Percentiles rank a stretch among this genome's conserved stretches.
phyloP scores from a whole-genome alignment of 1,140 invertebrate species.

The Pectinophora gossypiella region DNA sequence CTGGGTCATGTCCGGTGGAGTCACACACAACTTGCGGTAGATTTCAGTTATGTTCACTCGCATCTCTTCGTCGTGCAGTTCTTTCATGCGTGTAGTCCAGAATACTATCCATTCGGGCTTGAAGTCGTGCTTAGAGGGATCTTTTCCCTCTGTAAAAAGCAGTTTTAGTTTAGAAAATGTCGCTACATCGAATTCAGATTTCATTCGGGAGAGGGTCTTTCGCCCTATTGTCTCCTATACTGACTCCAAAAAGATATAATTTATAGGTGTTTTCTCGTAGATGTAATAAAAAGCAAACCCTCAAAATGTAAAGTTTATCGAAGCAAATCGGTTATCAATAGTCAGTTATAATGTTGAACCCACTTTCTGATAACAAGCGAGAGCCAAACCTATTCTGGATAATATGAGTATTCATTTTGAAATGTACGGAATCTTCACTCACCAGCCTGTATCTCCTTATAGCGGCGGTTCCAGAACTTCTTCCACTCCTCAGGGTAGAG shows the following conservation, averaged over 20 bases:
- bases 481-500: constrained; percentile 92
- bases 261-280: too few relatives aligned
- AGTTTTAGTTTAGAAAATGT: too few relatives aligned
- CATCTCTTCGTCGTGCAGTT: constrained; percentile 83
- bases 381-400: too few relatives aligned
- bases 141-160: constrained; percentile 80
- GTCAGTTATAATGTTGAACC: too few relatives aligned
- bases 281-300: too few relatives aligned
- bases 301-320: too few relatives aligned
- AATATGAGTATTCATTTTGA: neutral
- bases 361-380: too few relatives aligned
- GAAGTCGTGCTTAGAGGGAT: constrained; percentile 87
- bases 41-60: constrained; percentile 74
- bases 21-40: constrained; percentile 56
- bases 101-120: constrained; percentile 91
- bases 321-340: too few relatives aligned
- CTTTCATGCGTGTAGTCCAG: constrained; percentile 87
- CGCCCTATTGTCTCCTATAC: too few relatives aligned
- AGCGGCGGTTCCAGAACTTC: constrained; percentile 87
- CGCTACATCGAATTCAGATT: too few relatives aligned
- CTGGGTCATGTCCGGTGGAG: constrained; percentile 28
- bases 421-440: constrained; percentile 7
- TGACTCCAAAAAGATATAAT: too few relatives aligned
- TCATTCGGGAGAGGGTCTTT: too few relatives aligned
- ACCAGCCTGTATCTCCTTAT: constrained; percentile 85